phyloP scores from a whole-genome alignment of 1,140 invertebrate species.

The Aphelenchoides besseyi region DNA sequence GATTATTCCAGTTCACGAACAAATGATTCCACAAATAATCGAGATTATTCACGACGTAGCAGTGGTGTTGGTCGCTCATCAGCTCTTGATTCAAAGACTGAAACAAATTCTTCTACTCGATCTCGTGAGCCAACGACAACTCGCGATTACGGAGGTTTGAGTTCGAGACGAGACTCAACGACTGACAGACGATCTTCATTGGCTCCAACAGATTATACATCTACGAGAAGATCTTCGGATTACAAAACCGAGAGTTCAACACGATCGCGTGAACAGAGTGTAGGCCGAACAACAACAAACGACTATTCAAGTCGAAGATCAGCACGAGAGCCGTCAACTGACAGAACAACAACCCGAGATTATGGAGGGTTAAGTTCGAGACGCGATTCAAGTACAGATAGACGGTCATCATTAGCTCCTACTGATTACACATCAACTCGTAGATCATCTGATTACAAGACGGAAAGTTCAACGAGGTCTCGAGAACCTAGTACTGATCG shows the following conservation, averaged over 20 bases:
- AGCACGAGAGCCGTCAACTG: background rate
- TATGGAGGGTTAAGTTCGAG: background rate
- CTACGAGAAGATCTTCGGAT: background rate
- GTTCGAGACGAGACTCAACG: constrained; percentile 7
- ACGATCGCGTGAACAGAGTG: background rate
- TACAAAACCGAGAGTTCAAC: background rate
- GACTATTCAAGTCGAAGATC: background rate
- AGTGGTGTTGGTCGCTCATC: background rate
- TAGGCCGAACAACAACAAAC: background rate
- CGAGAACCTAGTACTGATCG: background rate
- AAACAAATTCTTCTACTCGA: background rate
- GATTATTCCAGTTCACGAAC: background rate
- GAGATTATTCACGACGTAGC: background rate
- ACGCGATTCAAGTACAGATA: background rate
- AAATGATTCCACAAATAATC: background rate
- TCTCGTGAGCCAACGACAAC: background rate
- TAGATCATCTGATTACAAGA: background rate
- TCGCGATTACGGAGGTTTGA: background rate
- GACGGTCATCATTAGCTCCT: background rate
- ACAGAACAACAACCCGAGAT: background rate
- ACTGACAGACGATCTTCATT: background rate
- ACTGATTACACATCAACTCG: background rate
- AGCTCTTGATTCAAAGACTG: background rate
- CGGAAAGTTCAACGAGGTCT: background rate
- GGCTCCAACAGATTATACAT: background rate